Conservation (phyloP, 2,797 vertebrate species). For the Sylvilagus floridanus region DNA sequence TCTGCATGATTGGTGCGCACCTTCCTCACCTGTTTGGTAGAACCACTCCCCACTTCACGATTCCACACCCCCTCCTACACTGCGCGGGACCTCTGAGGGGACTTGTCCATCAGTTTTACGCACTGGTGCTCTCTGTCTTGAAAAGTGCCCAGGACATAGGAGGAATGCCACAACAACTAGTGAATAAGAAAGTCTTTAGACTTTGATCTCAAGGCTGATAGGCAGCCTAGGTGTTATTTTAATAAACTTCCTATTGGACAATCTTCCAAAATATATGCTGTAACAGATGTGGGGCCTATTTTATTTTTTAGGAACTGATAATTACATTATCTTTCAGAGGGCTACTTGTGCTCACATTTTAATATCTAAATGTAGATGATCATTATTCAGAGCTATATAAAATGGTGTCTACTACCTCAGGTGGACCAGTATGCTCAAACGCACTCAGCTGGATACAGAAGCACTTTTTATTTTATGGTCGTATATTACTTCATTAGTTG, state of each 20-base stretch:
- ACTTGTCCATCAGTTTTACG: neutral
- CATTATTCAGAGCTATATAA: neutral
- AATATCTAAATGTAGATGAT: neutral
- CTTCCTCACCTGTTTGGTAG: neutral
- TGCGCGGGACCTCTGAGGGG: too few relatives aligned
- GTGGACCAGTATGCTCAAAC: neutral
- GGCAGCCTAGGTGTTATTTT: neutral
- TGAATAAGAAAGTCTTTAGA: neutral
- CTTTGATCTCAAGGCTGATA: neutral
- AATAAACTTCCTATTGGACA: neutral
- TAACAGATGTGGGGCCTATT: neutral
- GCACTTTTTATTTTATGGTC: neutral
- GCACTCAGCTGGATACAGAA: neutral
- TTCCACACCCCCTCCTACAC: accelerated
- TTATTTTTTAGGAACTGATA: neutral
- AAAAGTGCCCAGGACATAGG: neutral
- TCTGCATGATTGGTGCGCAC: neutral
- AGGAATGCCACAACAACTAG: neutral
- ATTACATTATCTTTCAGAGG: neutral
- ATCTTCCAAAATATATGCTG: neutral
- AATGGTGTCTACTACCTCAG: neutral
- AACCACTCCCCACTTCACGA: accelerated
- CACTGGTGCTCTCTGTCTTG: neutral
- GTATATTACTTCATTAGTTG: neutral
- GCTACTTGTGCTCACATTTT: neutral